Base-by-base conservation (phyloP, 2,113 vertebrate genomes). In the Poicephalus gulielmi region DNA sequence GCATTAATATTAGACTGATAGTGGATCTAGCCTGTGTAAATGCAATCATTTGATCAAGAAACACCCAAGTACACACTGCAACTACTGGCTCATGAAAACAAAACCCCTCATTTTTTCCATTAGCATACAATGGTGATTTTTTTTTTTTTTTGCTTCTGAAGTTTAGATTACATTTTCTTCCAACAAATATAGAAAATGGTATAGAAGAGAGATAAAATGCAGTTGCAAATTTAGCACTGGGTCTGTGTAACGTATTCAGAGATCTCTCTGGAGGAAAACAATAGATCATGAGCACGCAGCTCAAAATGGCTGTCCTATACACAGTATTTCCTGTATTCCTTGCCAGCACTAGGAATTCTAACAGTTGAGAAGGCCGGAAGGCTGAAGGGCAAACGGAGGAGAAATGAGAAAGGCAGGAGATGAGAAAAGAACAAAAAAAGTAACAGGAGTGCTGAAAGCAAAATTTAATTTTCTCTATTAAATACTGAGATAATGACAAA, bases 291-390 rank as follows among this genome's bases (percentile, higher is more conserved):
- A 92, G 68, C 31, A 13, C 2, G 0, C 13, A 46, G 80, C 92
- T 97, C 94, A 96, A 95, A 95, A 96, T 95, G 96, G 96, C 95
- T 92, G 94, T 92, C 44, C 39, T 83, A 15, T 7, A 44, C 2
- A 2, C 80, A 1, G 31, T 50, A 30, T 18, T 89, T 55, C 80
- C 89, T 39, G 80, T 10, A 17, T 19, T 46, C 46, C 50, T 39
- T 59, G 35, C 57, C 87, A 50, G 90, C 46, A 6, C 81, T 10
- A 35, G 19, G 41, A 69, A 47, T 20, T 24, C 24, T 3, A 44
- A 47, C 60, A 6, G 19, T 1, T 35, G 59, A 19, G 25, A 79
- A 55, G 18, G 15, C 70, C 76, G 82, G 5, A 7, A 60, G 31
- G 41, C 4, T 35, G 37, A 95, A 64, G 47, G 66, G 75, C 62